Conservation (phyloP, 2,888 invertebrate genomes). For the Sinodicranocentrus sp. region DNA sequence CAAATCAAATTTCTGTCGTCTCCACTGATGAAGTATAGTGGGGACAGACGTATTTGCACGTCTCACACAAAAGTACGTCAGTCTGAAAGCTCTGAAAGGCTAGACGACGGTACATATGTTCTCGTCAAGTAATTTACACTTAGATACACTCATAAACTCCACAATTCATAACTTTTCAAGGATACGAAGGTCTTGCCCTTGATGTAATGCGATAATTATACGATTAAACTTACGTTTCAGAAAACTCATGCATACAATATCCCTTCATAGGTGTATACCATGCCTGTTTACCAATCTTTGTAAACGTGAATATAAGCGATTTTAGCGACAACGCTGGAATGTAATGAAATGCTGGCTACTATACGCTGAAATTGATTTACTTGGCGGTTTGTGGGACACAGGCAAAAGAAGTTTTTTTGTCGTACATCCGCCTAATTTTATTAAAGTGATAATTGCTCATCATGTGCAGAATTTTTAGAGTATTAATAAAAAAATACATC, state of each 20-base stretch:
- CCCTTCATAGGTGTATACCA: neutral
- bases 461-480: neutral
- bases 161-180: conserved; percentile 34
- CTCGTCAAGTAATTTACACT: conserved; percentile 20
- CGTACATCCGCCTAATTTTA: conserved; percentile 35
- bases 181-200: conserved; percentile 59
- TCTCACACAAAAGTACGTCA: too few species aligned
- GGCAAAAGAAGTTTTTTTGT: neutral
- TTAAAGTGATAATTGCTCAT: conserved; percentile 38
- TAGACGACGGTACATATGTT: conserved; percentile 21
- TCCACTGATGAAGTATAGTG: too few species aligned
- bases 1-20: too few species aligned
- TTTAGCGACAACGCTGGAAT: neutral
- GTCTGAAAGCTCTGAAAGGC: neutral
- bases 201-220: conserved; percentile 64
- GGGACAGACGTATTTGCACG: too few species aligned
- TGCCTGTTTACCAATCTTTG: neutral
- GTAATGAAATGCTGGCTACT: neutral
- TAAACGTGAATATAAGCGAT: neutral
- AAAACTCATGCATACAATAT: neutral
- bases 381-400: too few species aligned
- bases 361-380: neutral
- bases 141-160: neutral
- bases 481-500: conserved; percentile 6
- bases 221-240: conserved; percentile 45